Evolutionary conservation across 2,797 vertebrate genomes (phyloP), one percentile per base, ranked within the genome.

Genomic region (Hipposideros larvatus): DNA sequence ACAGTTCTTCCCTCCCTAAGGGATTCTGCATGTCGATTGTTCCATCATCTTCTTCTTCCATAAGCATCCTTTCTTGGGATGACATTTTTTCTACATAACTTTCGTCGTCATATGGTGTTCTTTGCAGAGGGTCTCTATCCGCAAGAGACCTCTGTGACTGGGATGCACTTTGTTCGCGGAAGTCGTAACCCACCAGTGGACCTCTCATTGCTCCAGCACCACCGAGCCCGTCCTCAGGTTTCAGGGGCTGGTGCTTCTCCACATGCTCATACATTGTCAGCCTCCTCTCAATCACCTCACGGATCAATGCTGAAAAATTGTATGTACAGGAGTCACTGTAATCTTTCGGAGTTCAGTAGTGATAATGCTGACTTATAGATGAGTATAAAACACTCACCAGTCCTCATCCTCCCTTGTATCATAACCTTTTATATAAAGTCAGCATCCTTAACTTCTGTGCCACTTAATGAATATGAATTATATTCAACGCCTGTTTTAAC

Each of bases 291-390:
- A 98, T 97, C 46, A 99, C 99, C 0, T 99, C 98, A 31, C 98
- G 94, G 95, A 99, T 99, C 97, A 99, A 96, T 93, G 97, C 99
- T 99, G 95, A 24, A 91, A 97, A 75, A 14, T 34, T 5, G 13
- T 0, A 63, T 0, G 51, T 8, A 37, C 75, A 83, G 48, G 89
- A 28, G 37, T 71, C 87, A 92, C 8, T 37, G 11, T 15, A 26
- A 80, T 7, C 41, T 86, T 55, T 31, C 31, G 11, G 26, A 4
- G 46, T 43, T 87, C 11, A 24, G 91, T 14, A 55, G 75, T 55
- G 55, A 34, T 1, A 4, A 41, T 5, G 22, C 51, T 73, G 41
- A 61, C 7, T 68, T 63, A 28, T 0, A 63, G 61, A 84, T 24
- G 11, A 70, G 9, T 13, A 41, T 6, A 63, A 85, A 41, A 75